Conservation (phyloP, 1,140 invertebrate species). For the Heliothis subflexa region DNA sequence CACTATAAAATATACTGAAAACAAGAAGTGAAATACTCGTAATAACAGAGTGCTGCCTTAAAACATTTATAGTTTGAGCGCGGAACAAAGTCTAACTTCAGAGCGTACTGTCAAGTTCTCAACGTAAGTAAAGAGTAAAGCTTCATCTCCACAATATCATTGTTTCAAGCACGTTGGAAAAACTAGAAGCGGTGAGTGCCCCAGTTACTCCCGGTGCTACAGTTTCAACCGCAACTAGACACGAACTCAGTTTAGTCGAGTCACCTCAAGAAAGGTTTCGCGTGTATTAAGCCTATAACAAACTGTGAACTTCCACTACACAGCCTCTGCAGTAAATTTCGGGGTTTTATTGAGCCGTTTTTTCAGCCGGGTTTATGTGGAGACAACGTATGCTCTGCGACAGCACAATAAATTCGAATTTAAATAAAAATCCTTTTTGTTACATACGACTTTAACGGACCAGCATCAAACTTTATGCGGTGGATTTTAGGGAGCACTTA, state of each 20-base stretch:
- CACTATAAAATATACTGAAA: background rate
- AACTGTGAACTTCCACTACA: slow-evolving; percentile 53
- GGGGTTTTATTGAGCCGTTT: slow-evolving; percentile 52
- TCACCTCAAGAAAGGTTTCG: slow-evolving; percentile 58
- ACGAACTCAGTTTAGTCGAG: slow-evolving; percentile 47
- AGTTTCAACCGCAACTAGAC: slow-evolving; percentile 30
- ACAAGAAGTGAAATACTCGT: background rate
- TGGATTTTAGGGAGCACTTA: slow-evolving; percentile 15
- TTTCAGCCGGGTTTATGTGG: slow-evolving; percentile 41
- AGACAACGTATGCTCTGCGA: slow-evolving; percentile 39
- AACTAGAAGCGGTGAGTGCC: slow-evolving; percentile 47
- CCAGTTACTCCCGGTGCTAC: slow-evolving; percentile 46
- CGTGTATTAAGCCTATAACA: slow-evolving; percentile 61
- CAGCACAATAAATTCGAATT: slow-evolving; percentile 36
- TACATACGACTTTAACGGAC: background rate
- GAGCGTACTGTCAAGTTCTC: slow-evolving; percentile 35
- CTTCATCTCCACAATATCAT: slow-evolving; percentile 51
- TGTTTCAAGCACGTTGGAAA: slow-evolving; percentile 52
- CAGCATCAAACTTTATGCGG: slow-evolving; percentile 26
- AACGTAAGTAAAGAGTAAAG: slow-evolving; percentile 45
- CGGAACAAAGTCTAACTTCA: slow-evolving; percentile 36
- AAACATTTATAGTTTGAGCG: slow-evolving; percentile 35
- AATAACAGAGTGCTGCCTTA: slow-evolving; percentile 10
- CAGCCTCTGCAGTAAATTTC: slow-evolving; percentile 54
- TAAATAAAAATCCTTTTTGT: slow-evolving; percentile 37